These are phyloP conservation scores for Galeopterus variegatus DNA, from an alignment of 2,113 vertebrate genomes.

Conservation along the genomic window DNA sequence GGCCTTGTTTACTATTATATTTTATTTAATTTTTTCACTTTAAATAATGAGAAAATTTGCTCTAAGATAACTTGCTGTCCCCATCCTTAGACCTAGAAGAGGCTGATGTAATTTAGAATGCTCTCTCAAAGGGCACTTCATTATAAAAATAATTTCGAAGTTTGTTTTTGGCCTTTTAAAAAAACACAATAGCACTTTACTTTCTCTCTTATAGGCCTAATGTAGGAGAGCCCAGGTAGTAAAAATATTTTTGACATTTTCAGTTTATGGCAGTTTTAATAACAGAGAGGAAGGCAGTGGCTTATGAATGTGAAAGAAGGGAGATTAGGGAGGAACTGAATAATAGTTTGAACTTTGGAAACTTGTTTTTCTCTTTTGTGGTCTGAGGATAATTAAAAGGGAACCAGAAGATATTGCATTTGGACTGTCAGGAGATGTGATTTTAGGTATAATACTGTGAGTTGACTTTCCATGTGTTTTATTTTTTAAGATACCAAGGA, in stretches of 20 bases:
- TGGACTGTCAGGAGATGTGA: neutral
- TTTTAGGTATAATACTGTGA: neutral
- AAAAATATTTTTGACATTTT: neutral
- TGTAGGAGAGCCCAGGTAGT: neutral
- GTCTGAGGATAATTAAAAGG: constrained; percentile 11
- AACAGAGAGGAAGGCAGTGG: neutral
- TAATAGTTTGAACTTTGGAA: neutral
- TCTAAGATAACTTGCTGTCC: neutral
- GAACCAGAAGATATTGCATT: neutral
- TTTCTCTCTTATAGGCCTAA: neutral
- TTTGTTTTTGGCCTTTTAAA: constrained; percentile 32
- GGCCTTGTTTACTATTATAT: neutral
- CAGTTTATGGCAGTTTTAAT: neutral
- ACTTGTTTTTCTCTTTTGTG: neutral
- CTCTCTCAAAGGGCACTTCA: neutral
- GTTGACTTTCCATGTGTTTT: neutral
- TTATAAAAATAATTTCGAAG: constrained; percentile 43
- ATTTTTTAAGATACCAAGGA: neutral
- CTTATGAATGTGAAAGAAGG: neutral
- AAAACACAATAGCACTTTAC: neutral
- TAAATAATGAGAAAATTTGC: constrained; percentile 20
- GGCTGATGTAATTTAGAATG: constrained; percentile 6
- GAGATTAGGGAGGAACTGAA: neutral
- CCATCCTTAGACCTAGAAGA: neutral
- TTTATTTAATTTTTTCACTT: neutral